Conservation (phyloP, 2,113 vertebrate species). For the Ammospiza nelsoni region DNA sequence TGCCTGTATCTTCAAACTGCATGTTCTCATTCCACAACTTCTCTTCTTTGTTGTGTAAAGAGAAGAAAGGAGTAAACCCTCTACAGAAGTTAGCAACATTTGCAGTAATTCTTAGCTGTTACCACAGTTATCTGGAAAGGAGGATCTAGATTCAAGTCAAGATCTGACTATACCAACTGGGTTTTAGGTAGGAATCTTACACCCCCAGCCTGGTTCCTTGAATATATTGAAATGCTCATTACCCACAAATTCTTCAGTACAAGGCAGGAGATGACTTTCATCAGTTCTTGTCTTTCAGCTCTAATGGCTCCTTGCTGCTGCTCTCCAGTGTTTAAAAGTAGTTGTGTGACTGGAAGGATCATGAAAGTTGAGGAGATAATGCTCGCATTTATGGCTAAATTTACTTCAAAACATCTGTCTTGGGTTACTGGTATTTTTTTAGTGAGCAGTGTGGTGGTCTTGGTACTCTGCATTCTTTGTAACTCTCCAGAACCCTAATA, state of each 20-base stretch:
- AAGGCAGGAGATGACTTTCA: background rate
- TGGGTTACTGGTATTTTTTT: slow-evolving; percentile 21
- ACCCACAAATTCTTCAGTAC: background rate
- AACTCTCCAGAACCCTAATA: background rate
- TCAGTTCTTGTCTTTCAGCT: slow-evolving; percentile 23
- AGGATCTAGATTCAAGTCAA: background rate
- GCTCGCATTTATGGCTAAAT: background rate
- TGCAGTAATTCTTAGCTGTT: slow-evolving; percentile 18
- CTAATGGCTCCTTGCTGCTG: slow-evolving; percentile 36
- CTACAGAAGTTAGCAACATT: background rate
- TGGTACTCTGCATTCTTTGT: slow-evolving; percentile 35
- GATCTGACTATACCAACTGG: background rate
- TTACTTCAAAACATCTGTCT: background rate
- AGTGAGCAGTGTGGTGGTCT: background rate
- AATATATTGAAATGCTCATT: background rate
- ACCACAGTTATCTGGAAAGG: background rate
- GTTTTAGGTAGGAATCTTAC: background rate
- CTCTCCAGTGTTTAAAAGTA: slow-evolving; percentile 13
- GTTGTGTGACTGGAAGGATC: background rate
- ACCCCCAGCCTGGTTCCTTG: background rate
- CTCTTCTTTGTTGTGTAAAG: background rate
- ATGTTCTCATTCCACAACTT: background rate
- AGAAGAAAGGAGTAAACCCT: background rate
- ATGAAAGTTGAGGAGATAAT: background rate
- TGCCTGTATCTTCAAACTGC: slow-evolving; percentile 14